Evolutionary conservation across 2,888 invertebrate genomes (phyloP).

Genomic region (Podotricha telesiphe): DNA sequence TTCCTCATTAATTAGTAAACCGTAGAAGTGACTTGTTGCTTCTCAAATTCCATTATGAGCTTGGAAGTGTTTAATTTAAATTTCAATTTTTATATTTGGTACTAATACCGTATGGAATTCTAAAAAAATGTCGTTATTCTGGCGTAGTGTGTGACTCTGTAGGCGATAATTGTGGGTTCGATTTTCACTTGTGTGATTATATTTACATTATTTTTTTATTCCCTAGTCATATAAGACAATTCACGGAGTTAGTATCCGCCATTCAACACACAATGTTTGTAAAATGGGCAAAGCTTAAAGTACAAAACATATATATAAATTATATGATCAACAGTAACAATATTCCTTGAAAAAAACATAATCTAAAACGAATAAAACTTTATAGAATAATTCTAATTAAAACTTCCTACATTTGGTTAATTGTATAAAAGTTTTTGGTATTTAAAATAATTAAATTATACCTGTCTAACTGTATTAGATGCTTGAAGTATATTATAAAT

Average conservation of each 20-base stretch:
- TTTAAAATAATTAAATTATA: background rate
- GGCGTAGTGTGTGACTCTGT: no score
- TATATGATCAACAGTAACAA: background rate
- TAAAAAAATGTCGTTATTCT: no score
- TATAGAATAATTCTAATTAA: constrained; percentile 2
- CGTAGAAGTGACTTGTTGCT: no score
- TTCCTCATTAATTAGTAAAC: no score
- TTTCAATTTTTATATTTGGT: no score
- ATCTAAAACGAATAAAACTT: background rate
- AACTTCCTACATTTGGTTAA: constrained; percentile 5
- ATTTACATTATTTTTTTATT: background rate
- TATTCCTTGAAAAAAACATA: background rate
- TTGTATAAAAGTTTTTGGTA: background rate
- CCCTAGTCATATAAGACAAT: background rate
- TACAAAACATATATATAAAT: no score
- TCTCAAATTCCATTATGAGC: no score
- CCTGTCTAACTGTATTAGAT: background rate
- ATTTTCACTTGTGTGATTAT: no score
- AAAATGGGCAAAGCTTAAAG: no score
- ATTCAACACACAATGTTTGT: background rate
- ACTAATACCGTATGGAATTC: no score
- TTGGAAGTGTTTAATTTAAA: no score
- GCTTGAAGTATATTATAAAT: background rate
- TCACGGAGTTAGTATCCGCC: background rate
- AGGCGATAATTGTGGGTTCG: no score